phyloP scores from a whole-genome alignment of 2,113 vertebrate species.

The Clarias batrachus region DNA sequence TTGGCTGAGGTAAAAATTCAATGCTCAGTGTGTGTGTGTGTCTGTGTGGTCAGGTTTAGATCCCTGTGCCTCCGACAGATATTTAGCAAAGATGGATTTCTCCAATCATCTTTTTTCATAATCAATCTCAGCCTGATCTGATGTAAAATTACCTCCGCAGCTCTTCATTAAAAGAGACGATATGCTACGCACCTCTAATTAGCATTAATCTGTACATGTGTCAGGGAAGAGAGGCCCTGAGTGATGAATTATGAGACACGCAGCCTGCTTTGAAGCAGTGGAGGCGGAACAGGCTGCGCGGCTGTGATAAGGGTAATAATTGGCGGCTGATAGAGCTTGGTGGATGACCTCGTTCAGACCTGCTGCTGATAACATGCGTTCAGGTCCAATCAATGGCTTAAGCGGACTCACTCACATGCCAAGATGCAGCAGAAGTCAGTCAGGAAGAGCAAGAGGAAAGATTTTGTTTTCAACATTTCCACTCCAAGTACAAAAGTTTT shows the following conservation, averaged over 20 bases:
- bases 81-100: not conserved
- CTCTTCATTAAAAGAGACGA: slow-evolving; percentile 15
- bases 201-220: slow-evolving; percentile 38
- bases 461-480: not conserved
- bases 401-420: not conserved
- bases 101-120: not conserved
- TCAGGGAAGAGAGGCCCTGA: slow-evolving; percentile 16
- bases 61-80: not conserved
- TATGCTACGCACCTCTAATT: slow-evolving; percentile 26
- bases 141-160: not conserved
- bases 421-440: not conserved
- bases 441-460: not conserved
- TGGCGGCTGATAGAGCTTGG: slow-evolving; percentile 37
- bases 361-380: slow-evolving; percentile 28
- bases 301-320: slow-evolving; percentile 39
- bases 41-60: not conserved
- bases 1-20: not conserved
- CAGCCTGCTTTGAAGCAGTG: not conserved
- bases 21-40: not conserved
- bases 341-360: slow-evolving; percentile 40
- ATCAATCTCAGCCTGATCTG: slow-evolving; percentile 5
- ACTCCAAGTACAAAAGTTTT: not conserved
- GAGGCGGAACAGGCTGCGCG: slow-evolving; percentile 33
- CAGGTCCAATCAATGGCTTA: slow-evolving; percentile 29
- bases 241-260: slow-evolving; percentile 41